These are phyloP conservation scores for Brachionus asplanchnoidis DNA, from an alignment of 1,140 invertebrate species.

Conservation along the genomic window DNA sequence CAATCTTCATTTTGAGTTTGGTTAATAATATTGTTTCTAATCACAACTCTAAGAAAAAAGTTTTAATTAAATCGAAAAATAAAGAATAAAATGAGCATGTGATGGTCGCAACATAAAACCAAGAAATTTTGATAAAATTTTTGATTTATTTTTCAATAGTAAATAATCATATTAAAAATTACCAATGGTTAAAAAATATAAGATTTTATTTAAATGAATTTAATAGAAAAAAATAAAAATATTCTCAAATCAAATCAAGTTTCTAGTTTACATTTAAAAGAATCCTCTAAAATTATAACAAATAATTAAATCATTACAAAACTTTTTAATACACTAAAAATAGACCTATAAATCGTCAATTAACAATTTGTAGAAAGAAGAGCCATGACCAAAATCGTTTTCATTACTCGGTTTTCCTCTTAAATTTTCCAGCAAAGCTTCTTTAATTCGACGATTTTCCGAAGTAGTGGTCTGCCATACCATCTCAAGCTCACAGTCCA, in stretches of 20 bases:
- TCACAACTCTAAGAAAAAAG: too few relatives aligned
- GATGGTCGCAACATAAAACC: too few relatives aligned
- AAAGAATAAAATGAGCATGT: too few relatives aligned
- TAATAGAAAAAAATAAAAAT: neutral
- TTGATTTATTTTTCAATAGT: too few relatives aligned
- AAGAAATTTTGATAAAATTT: too few relatives aligned
- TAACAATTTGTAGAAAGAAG: neutral
- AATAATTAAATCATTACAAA: neutral
- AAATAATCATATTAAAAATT: too few relatives aligned
- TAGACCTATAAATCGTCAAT: neutral
- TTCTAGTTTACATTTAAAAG: neutral
- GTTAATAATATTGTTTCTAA: too few relatives aligned
- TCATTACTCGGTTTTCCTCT: neutral
- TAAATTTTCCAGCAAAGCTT: neutral
- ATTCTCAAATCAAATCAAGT: neutral
- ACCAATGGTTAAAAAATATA: neutral
- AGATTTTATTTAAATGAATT: neutral
- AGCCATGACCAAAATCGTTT: neutral
- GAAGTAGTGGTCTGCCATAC: conserved; percentile 25
- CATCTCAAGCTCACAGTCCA: conserved; percentile 24
- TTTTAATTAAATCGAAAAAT: too few relatives aligned
- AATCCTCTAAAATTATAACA: neutral
- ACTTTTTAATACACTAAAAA: neutral
- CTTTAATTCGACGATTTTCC: conserved; percentile 11
- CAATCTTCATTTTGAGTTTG: too few relatives aligned